Base-by-base conservation (phyloP, 2,888 invertebrate genomes). In the Aporophyla lueneburgensis region DNA sequence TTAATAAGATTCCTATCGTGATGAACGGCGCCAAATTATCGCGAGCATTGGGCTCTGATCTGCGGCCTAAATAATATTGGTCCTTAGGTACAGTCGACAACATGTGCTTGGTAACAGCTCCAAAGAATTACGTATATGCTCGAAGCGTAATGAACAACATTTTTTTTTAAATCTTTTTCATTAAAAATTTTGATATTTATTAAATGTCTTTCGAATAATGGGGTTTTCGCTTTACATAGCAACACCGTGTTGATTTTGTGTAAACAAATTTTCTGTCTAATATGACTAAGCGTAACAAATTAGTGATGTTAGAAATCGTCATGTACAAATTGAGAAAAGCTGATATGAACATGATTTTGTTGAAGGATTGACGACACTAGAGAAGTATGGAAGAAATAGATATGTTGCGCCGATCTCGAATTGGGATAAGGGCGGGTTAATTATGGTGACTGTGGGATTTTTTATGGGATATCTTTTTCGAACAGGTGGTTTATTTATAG, bases 1-100 rank as follows among this genome's bases (percentile, higher is more conserved):
- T 54, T 76, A 74, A 74, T 68, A 71, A 71, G 81, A 81, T 80
- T 65, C 33, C 70, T 19, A 49, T 71, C 40, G 14, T 73, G 73
- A 83, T 70, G 43, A 24, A 81, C 62, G 76, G 67, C 43, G 62
- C 40, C 46, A 40, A 74, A 76, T 76, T 74, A 74, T 74, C n/a
- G 62, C 14, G 2, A 9, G 16, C 46, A 43, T 70, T 58, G 46
- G 5, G 33, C 14, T 67, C 24, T 46, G 70, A 71, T 69, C 61
- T 27, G 27, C 56, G 21, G 51, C 58, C 19, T 33, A 54, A 67
- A 77, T 72, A 21, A 21, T 49, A 51, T 74, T 71, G 43, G 46
- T 56, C 46, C 21, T 71, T n/a, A 16, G n/a, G 43, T 70, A 69
- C 56, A 40, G 51, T 51, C 24, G 9, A 19, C 21, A 0, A 0